Percentiles rank a stretch among this genome's conserved stretches.
These are phyloP conservation scores for Anhinga anhinga DNA, from an alignment of 2,113 vertebrate species.

Conservation along the genomic window DNA sequence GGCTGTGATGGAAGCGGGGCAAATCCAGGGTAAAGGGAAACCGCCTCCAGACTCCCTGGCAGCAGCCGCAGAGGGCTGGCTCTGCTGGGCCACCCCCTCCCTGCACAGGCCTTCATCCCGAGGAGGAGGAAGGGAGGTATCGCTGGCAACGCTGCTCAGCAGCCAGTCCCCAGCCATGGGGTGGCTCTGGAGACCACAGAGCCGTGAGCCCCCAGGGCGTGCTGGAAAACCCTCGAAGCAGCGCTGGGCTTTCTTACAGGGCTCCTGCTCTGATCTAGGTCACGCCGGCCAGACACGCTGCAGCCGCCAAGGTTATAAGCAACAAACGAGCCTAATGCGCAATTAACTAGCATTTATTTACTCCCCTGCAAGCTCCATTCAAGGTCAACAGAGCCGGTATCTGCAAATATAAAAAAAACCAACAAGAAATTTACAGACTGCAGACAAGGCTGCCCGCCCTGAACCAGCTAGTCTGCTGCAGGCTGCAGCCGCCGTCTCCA, in stretches of 20 bases:
- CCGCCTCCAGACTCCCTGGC: not conserved
- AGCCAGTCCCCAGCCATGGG: not conserved
- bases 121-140: not conserved
- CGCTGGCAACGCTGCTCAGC: accelerated
- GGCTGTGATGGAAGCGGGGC: not conserved
- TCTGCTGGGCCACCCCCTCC: not conserved
- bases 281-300: not conserved
- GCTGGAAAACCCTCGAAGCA: not conserved
- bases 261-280: not conserved
- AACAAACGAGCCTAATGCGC: not conserved
- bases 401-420: not conserved
- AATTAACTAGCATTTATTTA: constrained; percentile 39
- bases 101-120: not conserved
- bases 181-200: not conserved
- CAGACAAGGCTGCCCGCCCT: not conserved
- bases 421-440: not conserved
- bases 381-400: not conserved
- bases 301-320: constrained; percentile 1
- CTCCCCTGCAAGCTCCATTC: constrained; percentile 1
- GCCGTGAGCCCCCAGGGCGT: accelerated
- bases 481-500: not conserved
- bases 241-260: not conserved
- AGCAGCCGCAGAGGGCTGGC: not conserved
- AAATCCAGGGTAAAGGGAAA: not conserved
- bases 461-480: not conserved